Evolutionary conservation across 2,888 invertebrate genomes (phyloP), one percentile per base, ranked within the genome.

Genomic region (Andricus quercusramuli): DNA sequence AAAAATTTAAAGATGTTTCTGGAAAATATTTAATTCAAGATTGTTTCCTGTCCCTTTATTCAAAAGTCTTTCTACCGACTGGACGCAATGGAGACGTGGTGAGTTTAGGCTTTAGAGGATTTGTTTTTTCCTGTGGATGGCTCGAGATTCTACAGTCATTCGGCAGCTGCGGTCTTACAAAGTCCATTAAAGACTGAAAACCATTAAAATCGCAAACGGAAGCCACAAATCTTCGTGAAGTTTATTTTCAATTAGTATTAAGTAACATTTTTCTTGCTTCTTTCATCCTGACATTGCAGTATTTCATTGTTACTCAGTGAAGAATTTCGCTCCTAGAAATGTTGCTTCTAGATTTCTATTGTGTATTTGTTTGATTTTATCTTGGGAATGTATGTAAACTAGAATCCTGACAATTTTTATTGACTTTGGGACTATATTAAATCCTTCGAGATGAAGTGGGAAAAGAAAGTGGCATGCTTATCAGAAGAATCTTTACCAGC

Each of bases 201-300:
- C 51, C 51, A 74, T 74, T 74, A 74, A 74, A 56, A 74, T 74
- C 37, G 74, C 74, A 74, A 74, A 74, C 74, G 74, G 74, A 74
- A 74, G 51, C 74, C 56, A 74, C 74, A 74, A 74, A 74, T 74
- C 74, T 74, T 74, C 6, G 32, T 32, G 56, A n/a, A 74, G 56
- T 74, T 74, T 74, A 74, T 74, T 74, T 74, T 74, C 74, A 74
- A 56, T 74, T 74, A 74, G 32, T n/a, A n/a, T 74, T 56, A n/a
- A 56, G 32, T 74, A 74, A 29, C 41, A 68, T 68, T 68, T 68
- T 68, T 68, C 41, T 51, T 47, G 1, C 13, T 56, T 74, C 32
- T 56, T 29, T 47, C 9, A 67, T n/a, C 41, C 51, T 70, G 29
- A 70, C 51, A 51, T 51, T 70, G 51, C 44, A 70, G 65, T 32